Percentiles rank a stretch among this genome's conserved stretches.
phyloP scores from a whole-genome alignment of 2,888 invertebrate species.

The Drosophila kambysellisi region DNA sequence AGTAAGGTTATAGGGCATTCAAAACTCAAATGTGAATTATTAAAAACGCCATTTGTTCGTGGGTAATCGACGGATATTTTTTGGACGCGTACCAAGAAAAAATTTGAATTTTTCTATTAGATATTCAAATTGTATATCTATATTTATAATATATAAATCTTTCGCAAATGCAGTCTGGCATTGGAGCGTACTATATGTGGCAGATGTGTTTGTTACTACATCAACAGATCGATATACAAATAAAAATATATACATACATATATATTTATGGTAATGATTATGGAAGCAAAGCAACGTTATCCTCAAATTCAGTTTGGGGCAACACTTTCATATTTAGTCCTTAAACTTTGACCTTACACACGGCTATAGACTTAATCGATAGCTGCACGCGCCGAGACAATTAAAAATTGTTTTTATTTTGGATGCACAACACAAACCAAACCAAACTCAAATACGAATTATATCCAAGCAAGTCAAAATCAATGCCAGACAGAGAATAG shows the following conservation, averaged over 20 bases:
- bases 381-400: conserved; percentile 28
- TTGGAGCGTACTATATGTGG: not conserved
- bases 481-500: conserved; percentile 43
- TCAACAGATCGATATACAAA: conserved; percentile 25
- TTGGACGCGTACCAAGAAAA: conserved; percentile 68
- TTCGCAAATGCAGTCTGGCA: conserved; percentile 10
- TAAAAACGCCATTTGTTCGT: conserved; percentile 58
- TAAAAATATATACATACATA: not conserved
- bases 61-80: conserved; percentile 44
- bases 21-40: conserved; percentile 13
- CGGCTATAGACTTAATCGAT: conserved; percentile 44
- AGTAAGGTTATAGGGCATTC: conserved; percentile 3
- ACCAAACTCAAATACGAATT: conserved; percentile 21
- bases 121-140: conserved; percentile 11
- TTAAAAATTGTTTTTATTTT: conserved; percentile 2
- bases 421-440: conserved; percentile 1
- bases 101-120: conserved; percentile 28
- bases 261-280: conserved; percentile 2
- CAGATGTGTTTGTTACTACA: conserved; percentile 22
- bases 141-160: conserved; percentile 8
- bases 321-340: conserved; percentile 1
- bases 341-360: conserved; percentile 30
- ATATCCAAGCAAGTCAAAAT: conserved; percentile 56
- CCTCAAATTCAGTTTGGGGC: conserved; percentile 4
- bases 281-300: conserved; percentile 13